Percentiles rank a stretch among this genome's conserved stretches.
phyloP scores from a whole-genome alignment of 2,888 invertebrate genomes.

The Arctia plantaginis region DNA sequence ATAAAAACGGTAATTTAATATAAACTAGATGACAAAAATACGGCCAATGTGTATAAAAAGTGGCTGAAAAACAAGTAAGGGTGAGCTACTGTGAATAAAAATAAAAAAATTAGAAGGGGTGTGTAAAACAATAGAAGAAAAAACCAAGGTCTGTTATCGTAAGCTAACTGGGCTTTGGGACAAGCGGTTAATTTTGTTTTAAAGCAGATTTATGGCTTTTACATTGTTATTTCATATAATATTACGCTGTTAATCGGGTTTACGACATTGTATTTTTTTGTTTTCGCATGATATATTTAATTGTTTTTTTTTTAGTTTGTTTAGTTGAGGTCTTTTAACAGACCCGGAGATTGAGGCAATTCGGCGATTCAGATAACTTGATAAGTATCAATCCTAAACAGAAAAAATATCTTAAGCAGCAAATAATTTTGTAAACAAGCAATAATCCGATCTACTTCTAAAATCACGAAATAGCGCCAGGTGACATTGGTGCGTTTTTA shows the following conservation, averaged over 20 bases:
- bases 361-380: not conserved
- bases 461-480: too few relatives aligned
- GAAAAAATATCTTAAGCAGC: too few relatives aligned
- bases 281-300: not conserved
- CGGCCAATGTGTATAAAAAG: conserved; percentile 79
- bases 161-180: conserved; percentile 76
- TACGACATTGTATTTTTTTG: conserved; percentile 5
- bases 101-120: conserved; percentile 74
- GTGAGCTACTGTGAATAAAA: conserved; percentile 65
- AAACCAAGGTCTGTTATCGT: conserved; percentile 72
- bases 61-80: conserved; percentile 67
- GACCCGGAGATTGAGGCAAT: not conserved
- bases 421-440: too few relatives aligned
- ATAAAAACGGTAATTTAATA: conserved; percentile 86
- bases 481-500: too few relatives aligned
- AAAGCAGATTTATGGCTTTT: conserved; percentile 74
- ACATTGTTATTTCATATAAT: conserved; percentile 48
- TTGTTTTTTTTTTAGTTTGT: too few relatives aligned
- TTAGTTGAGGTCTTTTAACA: not conserved
- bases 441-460: too few relatives aligned
- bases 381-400: too few relatives aligned
- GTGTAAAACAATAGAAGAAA: conserved; percentile 74
- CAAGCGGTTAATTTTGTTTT: conserved; percentile 80
- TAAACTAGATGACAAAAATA: conserved; percentile 84
- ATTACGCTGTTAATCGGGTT: conserved; percentile 22